Evolutionary conservation across 2,888 invertebrate genomes (phyloP), one percentile per base, ranked within the genome.

Genomic region (Linnaemya vulpina): DNA sequence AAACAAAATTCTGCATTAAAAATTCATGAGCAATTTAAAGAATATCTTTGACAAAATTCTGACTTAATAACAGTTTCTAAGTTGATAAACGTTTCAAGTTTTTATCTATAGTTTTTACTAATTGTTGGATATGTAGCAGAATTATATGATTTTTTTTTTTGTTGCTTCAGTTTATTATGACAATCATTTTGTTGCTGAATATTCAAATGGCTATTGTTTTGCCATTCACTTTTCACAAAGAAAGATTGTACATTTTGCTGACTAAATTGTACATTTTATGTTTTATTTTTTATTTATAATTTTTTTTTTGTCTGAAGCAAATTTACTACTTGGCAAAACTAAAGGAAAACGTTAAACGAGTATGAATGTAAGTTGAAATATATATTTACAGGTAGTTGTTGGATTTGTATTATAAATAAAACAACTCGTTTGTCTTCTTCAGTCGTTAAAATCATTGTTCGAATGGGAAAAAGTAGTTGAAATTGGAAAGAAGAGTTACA

Each of bases 131-230:
- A 20, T 65, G 46, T 35, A n/a, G 15, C 5, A 30, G 30, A 30
- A 3, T 30, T 30, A 30, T 2, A 40, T 11, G 30, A 40, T 22
- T 20, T 4, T 46, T 43, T 62, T 8, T 70, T 55, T 67, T 77
- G 58, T 22, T 80, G 25, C 46, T 67, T 53, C 22, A 60, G 38
- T 73, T 76, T 38, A 38, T 71, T 35, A 46, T n/a, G 46, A 62
- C 68, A 70, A 73, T 60, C 20, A 77, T 62, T 77, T 68, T 67
- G 11, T 65, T 83, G 10, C 17, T 82, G 68, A 70, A 78, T 78
- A 70, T 77, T 55, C 58, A 82, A 85, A 85, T n/a, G 67, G 62
- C 77, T 55, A 82, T 82, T 85, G 58, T 73, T 55, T 62, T 82
- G 70, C 73, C 74, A 77, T 73, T 83, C 79, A 78, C 62, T 74